Percentiles rank a stretch among this genome's conserved stretches.
Conservation (phyloP, 2,113 vertebrate genomes). For the Ophiodon elongatus region DNA sequence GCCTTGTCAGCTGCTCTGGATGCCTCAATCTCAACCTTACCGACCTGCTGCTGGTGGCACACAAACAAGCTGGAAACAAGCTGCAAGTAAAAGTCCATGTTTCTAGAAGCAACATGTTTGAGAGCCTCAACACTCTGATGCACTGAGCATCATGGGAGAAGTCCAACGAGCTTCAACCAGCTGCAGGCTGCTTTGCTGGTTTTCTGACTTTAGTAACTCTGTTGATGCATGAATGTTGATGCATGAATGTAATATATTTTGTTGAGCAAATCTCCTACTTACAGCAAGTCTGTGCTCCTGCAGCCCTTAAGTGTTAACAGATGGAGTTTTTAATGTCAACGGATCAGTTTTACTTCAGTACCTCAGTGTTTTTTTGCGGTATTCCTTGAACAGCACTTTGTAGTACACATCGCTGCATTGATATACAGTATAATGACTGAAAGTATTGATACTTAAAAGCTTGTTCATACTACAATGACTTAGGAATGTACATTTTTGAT, state of each 20-base stretch:
- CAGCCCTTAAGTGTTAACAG: slow-evolving; percentile 10
- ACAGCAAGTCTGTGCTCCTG: neutral
- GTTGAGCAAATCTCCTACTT: slow-evolving; percentile 17
- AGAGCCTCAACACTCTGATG: neutral
- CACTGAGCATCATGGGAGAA: neutral
- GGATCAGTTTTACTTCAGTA: too few relatives aligned
- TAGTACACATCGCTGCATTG: too few relatives aligned
- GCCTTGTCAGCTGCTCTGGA: slow-evolving; percentile 19
- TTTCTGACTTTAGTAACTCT: neutral
- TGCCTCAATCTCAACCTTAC: slow-evolving; percentile 27
- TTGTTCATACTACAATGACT: neutral
- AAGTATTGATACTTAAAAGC: neutral
- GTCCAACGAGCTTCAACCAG: slow-evolving; percentile 3
- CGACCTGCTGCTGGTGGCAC: neutral
- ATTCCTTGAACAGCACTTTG: neutral
- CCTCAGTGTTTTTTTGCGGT: too few relatives aligned
- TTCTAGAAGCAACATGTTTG: too few relatives aligned
- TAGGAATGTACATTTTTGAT: neutral
- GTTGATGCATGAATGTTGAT: slow-evolving; percentile 12
- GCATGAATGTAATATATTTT: slow-evolving; percentile 15
- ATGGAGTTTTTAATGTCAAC: slow-evolving; percentile 6
- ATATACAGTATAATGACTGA: neutral
- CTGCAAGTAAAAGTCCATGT: neutral
- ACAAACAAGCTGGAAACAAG: neutral
- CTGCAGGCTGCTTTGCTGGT: slow-evolving; percentile 20